These are phyloP conservation scores for Alloscopus bannaensis DNA, from an alignment of 2,888 invertebrate species.

Conservation along the genomic window DNA sequence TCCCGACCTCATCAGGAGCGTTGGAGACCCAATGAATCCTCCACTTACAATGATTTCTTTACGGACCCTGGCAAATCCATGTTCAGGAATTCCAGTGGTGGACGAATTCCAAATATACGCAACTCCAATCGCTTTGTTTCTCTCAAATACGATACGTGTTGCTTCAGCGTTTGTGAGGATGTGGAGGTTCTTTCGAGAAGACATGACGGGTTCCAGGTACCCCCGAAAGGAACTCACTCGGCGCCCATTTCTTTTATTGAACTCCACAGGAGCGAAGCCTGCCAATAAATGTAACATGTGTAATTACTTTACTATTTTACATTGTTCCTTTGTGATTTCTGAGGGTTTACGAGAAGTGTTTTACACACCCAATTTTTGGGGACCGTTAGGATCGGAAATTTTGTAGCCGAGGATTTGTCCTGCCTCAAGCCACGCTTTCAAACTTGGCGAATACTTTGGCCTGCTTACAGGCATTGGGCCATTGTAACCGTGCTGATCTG, in stretches of 20 bases:
- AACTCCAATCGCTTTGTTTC: constrained; percentile 31
- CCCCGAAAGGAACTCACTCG: constrained; percentile 55
- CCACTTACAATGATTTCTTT: constrained; percentile 35
- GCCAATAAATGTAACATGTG: neutral
- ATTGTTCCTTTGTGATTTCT: too few species aligned
- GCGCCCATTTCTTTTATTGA: constrained; percentile 31
- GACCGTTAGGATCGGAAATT: constrained; percentile 54
- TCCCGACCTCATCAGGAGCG: constrained; percentile 37
- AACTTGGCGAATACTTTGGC: constrained; percentile 38
- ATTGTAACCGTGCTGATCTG: constrained; percentile 48
- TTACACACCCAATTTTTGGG: constrained; percentile 51
- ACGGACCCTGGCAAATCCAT: neutral
- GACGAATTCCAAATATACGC: neutral
- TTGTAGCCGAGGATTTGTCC: constrained; percentile 49
- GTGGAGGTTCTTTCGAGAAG: neutral
- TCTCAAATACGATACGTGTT: constrained; percentile 7
- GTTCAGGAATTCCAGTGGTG: too few species aligned
- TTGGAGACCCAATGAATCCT: constrained; percentile 26
- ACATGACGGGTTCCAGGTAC: constrained; percentile 29
- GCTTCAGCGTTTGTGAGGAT: constrained; percentile 21
- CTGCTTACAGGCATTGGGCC: constrained; percentile 33
- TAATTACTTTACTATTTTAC: too few species aligned
- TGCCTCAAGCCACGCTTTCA: constrained; percentile 39
- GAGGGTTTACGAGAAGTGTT: too few species aligned
- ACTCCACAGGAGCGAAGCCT: constrained; percentile 54